These are phyloP conservation scores for Agapornis canus DNA, from an alignment of 2,797 vertebrate species.

Conservation along the genomic window DNA sequence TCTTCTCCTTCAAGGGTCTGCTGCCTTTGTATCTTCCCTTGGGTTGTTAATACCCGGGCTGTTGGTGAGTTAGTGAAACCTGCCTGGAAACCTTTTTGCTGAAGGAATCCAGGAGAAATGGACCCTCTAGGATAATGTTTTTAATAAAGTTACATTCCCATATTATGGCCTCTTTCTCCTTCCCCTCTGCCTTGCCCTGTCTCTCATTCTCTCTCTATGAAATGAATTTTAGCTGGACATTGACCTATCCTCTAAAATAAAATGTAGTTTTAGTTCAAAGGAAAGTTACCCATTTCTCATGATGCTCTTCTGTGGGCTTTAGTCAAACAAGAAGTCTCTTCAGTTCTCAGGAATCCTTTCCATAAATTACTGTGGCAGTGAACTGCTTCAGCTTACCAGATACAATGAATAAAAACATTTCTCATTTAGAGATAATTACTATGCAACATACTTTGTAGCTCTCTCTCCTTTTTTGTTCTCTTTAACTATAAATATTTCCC, in stretches of 20 bases:
- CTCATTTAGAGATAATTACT: background rate
- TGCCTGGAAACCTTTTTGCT: background rate
- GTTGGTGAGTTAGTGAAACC: accelerated
- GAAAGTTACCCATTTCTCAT: background rate
- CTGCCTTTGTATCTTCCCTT: background rate
- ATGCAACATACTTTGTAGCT: background rate
- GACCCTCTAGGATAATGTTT: background rate
- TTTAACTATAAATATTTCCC: constrained; percentile 21
- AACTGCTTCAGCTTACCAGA: background rate
- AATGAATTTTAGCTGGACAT: background rate
- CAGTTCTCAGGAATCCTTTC: background rate
- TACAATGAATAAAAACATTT: background rate
- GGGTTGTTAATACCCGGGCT: background rate
- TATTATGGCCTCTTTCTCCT: background rate
- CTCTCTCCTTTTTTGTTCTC: background rate
- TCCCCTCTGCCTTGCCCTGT: background rate
- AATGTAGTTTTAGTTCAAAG: background rate
- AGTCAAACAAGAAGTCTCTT: background rate
- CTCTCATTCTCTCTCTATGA: background rate
- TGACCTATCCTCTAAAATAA: background rate
- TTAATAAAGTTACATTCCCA: background rate
- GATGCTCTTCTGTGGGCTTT: background rate
- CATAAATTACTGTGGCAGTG: background rate
- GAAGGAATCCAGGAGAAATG: background rate
- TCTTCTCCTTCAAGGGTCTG: background rate